Evolutionary conservation across 2,113 vertebrate genomes (phyloP), one percentile per base, ranked within the genome.

Genomic region (Aix galericulata): DNA sequence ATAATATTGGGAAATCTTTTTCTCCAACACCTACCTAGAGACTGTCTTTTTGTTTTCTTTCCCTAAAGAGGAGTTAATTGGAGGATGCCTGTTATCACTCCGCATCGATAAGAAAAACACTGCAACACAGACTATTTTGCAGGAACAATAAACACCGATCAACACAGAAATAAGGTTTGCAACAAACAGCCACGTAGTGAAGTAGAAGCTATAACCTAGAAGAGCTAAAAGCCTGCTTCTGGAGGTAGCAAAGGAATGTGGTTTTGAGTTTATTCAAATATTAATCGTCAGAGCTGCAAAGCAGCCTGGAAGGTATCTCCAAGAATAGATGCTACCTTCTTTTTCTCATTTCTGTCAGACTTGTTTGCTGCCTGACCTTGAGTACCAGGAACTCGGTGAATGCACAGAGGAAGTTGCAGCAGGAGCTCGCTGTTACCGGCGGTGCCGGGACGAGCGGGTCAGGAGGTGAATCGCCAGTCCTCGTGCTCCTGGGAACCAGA

Each of bases 131-230:
- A 46, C 75, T 31, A 21, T 91, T 96, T 94, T 93, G 78, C 32
- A 77, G 95, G 69, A 66, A 73, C 12, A 86, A 74, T 63, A 95
- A 91, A 93, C 82, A 92, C 94, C n/a, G 56, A 88, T 34, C 67
- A 82, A 83, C 75, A 81, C 16, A 53, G 91, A 94, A 97, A 76
- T 84, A 93, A 82, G 77, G 31, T 72, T 66, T 92, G 71, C 78
- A 66, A 83, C 32, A 94, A 92, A 92, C 1, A 91, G 86, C 90
- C 79, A 59, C 18, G 63, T 52, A 52, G 74, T 91, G 80, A 88
- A 95, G 88, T 91, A 94, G 93, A 95, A 95, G 75, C 13, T 83
- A 56, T 81, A 87, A 46, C 86, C 40, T 17, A 77, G 76, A 78
- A 78, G 29, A 90, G 38, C 8, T 38, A 36, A 15, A 79, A 77